These are phyloP conservation scores for Aptenodytes forsteri DNA, from an alignment of 2,113 vertebrate genomes.

Conservation along the genomic window DNA sequence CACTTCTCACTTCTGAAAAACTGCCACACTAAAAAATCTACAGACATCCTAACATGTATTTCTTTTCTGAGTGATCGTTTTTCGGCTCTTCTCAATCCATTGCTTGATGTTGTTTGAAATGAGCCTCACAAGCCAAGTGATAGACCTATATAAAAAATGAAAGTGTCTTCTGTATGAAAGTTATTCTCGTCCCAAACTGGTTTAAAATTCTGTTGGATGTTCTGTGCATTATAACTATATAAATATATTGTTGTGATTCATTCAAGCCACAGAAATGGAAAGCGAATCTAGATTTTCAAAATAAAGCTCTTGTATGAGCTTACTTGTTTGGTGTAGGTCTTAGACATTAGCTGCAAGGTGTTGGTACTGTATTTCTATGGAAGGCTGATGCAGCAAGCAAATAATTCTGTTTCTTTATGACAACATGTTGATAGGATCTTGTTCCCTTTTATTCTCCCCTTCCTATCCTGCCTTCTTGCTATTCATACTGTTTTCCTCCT, in stretches of 20 bases:
- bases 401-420: not conserved
- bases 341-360: not conserved
- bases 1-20: not conserved
- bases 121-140: not conserved
- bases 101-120: not conserved
- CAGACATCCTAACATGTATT: not conserved
- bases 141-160: not conserved
- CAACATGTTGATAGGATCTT: not conserved
- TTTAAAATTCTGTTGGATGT: not conserved
- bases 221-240: not conserved
- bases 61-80: not conserved
- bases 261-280: not conserved
- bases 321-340: not conserved
- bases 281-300: not conserved
- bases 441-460: not conserved
- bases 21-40: not conserved
- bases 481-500: not conserved
- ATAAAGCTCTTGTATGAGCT: not conserved
- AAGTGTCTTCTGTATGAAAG: not conserved
- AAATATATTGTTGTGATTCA: not conserved
- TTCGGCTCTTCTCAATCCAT: not conserved
- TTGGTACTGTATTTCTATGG: not conserved
- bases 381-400: not conserved
- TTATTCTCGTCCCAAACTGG: not conserved
- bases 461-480: not conserved